A percentile compares a stretch with the other conserved stretches of the same genome.
phyloP scores from a whole-genome alignment of 2,888 invertebrate genomes.

The Nycteola revayana region DNA sequence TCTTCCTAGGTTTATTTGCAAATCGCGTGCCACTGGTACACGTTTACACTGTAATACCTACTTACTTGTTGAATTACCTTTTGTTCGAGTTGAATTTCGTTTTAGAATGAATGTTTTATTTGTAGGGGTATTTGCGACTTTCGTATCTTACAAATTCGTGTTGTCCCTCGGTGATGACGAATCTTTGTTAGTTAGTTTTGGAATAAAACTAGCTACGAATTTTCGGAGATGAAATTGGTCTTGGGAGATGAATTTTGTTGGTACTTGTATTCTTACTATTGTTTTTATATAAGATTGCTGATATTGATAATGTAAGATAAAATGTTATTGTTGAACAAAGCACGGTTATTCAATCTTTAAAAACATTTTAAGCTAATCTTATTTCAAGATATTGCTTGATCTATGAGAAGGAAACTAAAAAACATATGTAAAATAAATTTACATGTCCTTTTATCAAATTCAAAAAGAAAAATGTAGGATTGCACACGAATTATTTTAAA shows the following conservation, averaged over 20 bases:
- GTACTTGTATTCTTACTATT: too few species aligned
- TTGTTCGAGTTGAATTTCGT: slow-evolving; percentile 46
- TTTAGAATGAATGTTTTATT: slow-evolving; percentile 36
- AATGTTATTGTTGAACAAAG: too few species aligned
- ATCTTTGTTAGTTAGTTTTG: slow-evolving; percentile 9
- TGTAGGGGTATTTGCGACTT: slow-evolving; percentile 29
- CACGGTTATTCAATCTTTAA: too few species aligned
- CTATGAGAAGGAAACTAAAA: too few species aligned
- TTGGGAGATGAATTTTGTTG: slow-evolving; percentile 10
- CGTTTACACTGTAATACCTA: slow-evolving; percentile 56
- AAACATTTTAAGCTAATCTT: too few species aligned
- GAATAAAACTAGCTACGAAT: slow-evolving; percentile 19
- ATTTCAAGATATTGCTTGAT: too few species aligned
- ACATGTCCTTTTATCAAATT: too few species aligned
- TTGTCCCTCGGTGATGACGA: slow-evolving; percentile 24
- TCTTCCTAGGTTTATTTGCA: slow-evolving; percentile 76
- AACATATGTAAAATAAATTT: too few species aligned
- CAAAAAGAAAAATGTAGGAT: too few species aligned
- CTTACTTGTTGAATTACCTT: slow-evolving; percentile 68
- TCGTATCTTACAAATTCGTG: slow-evolving; percentile 29
- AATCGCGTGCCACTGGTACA: slow-evolving; percentile 67
- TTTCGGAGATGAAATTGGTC: slow-evolving; percentile 22
- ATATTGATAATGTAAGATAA: too few species aligned
- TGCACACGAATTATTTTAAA: too few species aligned
- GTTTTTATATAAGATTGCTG: too few species aligned